Percentiles rank a stretch among this genome's conserved stretches.
phyloP scores from a whole-genome alignment of 2,113 vertebrate genomes.

The Ariopsis seemanni region DNA sequence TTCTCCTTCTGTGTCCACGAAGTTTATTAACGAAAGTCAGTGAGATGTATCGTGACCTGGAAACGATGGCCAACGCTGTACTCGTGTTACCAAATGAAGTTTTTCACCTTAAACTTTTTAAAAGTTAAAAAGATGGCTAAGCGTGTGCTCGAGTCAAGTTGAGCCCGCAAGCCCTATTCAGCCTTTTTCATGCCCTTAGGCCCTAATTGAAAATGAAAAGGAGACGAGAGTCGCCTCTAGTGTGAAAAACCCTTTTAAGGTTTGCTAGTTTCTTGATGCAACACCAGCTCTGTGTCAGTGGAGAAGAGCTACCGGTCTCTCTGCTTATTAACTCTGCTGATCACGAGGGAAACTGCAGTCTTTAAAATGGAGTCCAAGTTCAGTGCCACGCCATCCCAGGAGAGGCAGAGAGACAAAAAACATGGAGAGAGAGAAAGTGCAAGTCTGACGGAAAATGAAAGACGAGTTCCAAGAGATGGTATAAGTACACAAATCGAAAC shows the following conservation, averaged over 20 bases:
- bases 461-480: conserved; percentile 13
- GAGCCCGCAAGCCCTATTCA: neutral
- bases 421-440: neutral
- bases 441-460: conserved; percentile 42
- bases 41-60: neutral
- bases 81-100: neutral
- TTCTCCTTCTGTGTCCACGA: neutral
- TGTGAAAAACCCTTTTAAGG: neutral
- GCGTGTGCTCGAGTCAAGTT: neutral
- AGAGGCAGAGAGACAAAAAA: neutral
- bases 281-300: neutral
- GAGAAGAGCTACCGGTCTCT: neutral
- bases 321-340: conserved; percentile 18
- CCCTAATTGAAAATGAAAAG: neutral
- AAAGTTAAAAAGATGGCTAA: neutral
- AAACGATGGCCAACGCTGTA: neutral
- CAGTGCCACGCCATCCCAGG: conserved; percentile 5
- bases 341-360: conserved; percentile 3
- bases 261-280: neutral
- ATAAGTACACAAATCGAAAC: conserved; percentile 26
- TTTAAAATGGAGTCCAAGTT: conserved; percentile 18
- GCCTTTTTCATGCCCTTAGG: neutral
- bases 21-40: neutral
- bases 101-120: neutral
- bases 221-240: neutral